These are phyloP conservation scores for Tachina fera DNA, from an alignment of 2,888 invertebrate genomes.

Conservation along the genomic window DNA sequence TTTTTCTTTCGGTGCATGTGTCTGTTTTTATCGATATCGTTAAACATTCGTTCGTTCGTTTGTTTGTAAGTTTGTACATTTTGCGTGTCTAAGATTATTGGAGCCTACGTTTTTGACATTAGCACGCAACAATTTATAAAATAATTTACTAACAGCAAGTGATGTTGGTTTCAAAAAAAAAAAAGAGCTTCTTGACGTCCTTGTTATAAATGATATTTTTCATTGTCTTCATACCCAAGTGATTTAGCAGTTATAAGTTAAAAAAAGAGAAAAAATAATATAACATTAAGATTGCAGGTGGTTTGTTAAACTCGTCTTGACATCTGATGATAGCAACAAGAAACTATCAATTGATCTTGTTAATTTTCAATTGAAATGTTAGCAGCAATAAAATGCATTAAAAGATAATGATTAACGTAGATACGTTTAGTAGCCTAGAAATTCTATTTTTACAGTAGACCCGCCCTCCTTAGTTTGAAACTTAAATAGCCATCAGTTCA, in stretches of 20 bases:
- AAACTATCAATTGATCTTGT: slow-evolving; percentile 61
- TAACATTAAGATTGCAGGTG: slow-evolving; percentile 60
- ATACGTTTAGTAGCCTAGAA: neutral
- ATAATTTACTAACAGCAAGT: slow-evolving; percentile 57
- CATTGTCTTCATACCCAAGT: slow-evolving; percentile 36
- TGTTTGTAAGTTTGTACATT: neutral
- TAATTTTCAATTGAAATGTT: slow-evolving; percentile 64
- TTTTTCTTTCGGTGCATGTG: slow-evolving; percentile 26
- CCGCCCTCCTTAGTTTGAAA: too few species aligned
- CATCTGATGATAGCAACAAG: slow-evolving; percentile 58
- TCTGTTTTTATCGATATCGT: slow-evolving; percentile 43
- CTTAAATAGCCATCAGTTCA: too few species aligned
- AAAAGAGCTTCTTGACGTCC: slow-evolving; percentile 37
- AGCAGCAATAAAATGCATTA: neutral
- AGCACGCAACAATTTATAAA: slow-evolving; percentile 68
- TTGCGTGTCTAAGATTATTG: slow-evolving; percentile 68
- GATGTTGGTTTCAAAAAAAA: neutral
- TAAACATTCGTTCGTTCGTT: neutral
- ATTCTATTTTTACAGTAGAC: too few species aligned
- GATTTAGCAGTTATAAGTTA: slow-evolving; percentile 18
- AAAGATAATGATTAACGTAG: neutral
- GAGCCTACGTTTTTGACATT: slow-evolving; percentile 67
- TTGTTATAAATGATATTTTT: slow-evolving; percentile 50
- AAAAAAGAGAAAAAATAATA: neutral
- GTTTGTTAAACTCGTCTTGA: slow-evolving; percentile 60